Base-by-base conservation (phyloP, 2,113 vertebrate genomes). In the Sturnira hondurensis region DNA sequence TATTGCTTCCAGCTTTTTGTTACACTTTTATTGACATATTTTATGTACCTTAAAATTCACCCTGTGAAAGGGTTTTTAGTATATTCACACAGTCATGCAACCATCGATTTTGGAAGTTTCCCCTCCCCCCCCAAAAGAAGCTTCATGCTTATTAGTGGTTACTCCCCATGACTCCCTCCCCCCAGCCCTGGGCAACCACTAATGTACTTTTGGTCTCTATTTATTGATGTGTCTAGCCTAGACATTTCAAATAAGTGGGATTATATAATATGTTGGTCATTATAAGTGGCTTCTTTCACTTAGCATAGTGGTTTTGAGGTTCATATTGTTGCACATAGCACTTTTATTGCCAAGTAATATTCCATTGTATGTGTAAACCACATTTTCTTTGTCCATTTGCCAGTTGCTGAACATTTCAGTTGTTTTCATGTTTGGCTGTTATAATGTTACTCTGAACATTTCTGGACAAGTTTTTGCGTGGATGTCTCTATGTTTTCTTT, bases 71-170 rank as follows among this genome's bases (percentile, higher is more conserved):
- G 20, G 31, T 61, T 83, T 91, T 68, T 50, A 58, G 78, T 89
- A 89, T 45, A 65, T 74, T 84, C 24, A 67, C 20, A 41, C 31
- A 41, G 31, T 87, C 77, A 19, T 58, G 7, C 17, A 91, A 16
- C n/a, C n/a, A 67, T 93, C 52, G 94, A 50, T 36, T 94, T 89
- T 52, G 81, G 88, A 92, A 80, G 41, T 86, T 65, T 78, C 86
- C 80, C 28, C 70, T 71, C 12, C 58, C 58, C 28, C 19, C 13
- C 28, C 12, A 45, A 90, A 56, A 94, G 70, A 93, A 85, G 70
- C 47, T 80, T 68, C 54, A 80, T 90, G 74, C 41, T 78, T 41
- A 22, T 81, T 93, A 86, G 17, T 50, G 81, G 70, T 67, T 31
- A 20, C 17, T 86, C 28, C 74, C 54, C 33, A 63, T 28, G 19